Conservation (phyloP, 2,888 invertebrate species). For the Rotaria sp. region DNA sequence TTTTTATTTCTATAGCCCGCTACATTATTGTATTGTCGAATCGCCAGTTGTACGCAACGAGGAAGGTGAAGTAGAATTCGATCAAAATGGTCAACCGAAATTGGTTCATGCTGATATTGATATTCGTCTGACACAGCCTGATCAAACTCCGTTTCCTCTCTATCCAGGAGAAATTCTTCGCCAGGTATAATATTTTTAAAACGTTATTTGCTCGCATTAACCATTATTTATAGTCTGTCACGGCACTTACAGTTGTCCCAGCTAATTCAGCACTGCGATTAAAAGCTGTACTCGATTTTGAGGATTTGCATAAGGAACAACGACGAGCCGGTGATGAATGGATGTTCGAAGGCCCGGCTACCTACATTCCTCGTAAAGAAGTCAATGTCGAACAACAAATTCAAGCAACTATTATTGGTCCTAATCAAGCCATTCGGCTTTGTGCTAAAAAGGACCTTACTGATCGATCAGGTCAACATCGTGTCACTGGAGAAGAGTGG, state of each 20-base stretch:
- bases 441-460: conserved; percentile 55
- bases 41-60: conserved; percentile 56
- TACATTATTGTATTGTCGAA: conserved; percentile 57
- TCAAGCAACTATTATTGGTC: conserved; percentile 55
- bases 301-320: conserved; percentile 48
- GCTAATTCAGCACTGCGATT: conserved; percentile 57
- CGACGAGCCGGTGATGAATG: conserved; percentile 58
- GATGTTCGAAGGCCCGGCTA: conserved; percentile 57
- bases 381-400: conserved; percentile 56
- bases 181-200: not conserved
- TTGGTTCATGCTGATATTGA: conserved; percentile 57
- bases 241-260: conserved; percentile 54
- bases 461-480: conserved; percentile 50
- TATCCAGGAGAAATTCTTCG: conserved; percentile 57
- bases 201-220: too few species aligned
- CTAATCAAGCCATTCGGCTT: conserved; percentile 57
- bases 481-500: conserved; percentile 57
- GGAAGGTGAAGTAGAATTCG: conserved; percentile 49
- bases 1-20: conserved; percentile 32
- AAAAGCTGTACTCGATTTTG: conserved; percentile 56
- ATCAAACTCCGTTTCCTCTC: conserved; percentile 56
- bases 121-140: conserved; percentile 56
- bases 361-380: conserved; percentile 58
- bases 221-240: conserved; percentile 42
- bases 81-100: conserved; percentile 54